Percentiles rank a stretch among this genome's conserved stretches.
Conservation (phyloP, 1,140 invertebrate species). For the Hypsibius dujardini region DNA sequence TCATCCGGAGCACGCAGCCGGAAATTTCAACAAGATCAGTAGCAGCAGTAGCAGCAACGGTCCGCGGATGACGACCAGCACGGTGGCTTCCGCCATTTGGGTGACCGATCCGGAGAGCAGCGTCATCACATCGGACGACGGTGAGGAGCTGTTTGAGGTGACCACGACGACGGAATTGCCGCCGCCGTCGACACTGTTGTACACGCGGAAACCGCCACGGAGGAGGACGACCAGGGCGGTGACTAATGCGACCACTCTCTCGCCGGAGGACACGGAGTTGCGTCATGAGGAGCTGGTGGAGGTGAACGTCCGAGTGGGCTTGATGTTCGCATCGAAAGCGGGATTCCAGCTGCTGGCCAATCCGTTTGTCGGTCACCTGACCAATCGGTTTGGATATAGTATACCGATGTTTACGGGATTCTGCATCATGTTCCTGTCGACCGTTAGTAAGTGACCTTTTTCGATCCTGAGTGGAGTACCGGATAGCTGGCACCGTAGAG, state of each 20-base stretch:
- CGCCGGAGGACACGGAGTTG: slow-evolving; percentile 24
- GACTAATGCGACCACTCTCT: slow-evolving; percentile 20
- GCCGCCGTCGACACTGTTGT: too few relatives aligned
- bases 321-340: slow-evolving; percentile 94
- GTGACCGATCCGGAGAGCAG: too few relatives aligned
- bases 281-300: slow-evolving; percentile 68
- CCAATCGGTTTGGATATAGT: slow-evolving; percentile 95
- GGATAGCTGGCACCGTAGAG: too few relatives aligned
- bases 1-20: slow-evolving; percentile 48
- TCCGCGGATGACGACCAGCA: slow-evolving; percentile 14
- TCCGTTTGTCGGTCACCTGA: slow-evolving; percentile 85
- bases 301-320: slow-evolving; percentile 80
- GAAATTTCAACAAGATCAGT: slow-evolving; percentile 21
- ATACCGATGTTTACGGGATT: slow-evolving; percentile 98
- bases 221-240: slow-evolving; percentile 1
- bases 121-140: too few relatives aligned
- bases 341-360: slow-evolving; percentile 85
- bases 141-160: too few relatives aligned
- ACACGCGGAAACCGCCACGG: too few relatives aligned
- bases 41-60: slow-evolving; percentile 17
- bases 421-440: slow-evolving; percentile 94
- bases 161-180: too few relatives aligned
- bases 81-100: slow-evolving; percentile 14
- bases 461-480: too few relatives aligned
- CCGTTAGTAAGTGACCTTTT: slow-evolving; percentile 80